Conservation (phyloP, 2,888 invertebrate species). For the Pachydiplax longipennis region DNA sequence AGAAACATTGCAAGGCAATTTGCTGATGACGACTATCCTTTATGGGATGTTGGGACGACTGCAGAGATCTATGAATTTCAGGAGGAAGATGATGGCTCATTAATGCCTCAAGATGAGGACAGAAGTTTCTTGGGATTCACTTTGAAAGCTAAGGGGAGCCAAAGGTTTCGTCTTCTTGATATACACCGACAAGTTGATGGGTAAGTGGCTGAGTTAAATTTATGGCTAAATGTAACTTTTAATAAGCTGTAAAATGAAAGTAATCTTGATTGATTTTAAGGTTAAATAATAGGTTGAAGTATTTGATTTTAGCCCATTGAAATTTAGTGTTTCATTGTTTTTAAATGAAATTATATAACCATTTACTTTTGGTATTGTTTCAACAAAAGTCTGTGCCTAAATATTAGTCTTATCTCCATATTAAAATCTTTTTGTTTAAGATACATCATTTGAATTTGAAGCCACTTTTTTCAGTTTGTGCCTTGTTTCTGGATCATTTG, state of each 20-base stretch:
- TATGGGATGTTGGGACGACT: slow-evolving; percentile 65
- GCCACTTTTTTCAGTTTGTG: too few relatives aligned
- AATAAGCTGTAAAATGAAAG: not conserved
- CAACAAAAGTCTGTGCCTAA: too few relatives aligned
- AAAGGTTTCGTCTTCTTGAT: slow-evolving; percentile 72
- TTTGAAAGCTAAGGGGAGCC: slow-evolving; percentile 77
- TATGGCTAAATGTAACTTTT: not conserved
- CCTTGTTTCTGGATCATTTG: too few relatives aligned
- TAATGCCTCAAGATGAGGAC: not conserved
- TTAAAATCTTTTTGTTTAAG: too few relatives aligned
- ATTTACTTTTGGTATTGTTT: too few relatives aligned
- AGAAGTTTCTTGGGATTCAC: slow-evolving; percentile 62
- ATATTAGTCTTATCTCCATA: too few relatives aligned
- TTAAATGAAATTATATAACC: too few relatives aligned
- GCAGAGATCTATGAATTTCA: slow-evolving; percentile 72
- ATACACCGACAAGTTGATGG: slow-evolving; percentile 60
- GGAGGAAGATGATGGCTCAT: slow-evolving; percentile 59
- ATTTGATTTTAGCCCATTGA: too few relatives aligned
- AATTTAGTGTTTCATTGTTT: too few relatives aligned
- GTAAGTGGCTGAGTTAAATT: slow-evolving; percentile 52
- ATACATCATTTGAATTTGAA: too few relatives aligned
- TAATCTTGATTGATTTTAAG: too few relatives aligned
- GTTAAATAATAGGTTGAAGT: too few relatives aligned
- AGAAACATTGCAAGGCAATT: not conserved
- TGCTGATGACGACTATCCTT: slow-evolving; percentile 7